Base-by-base conservation (phyloP, 1,140 invertebrate genomes). In the Nautilus pompilius region DNA sequence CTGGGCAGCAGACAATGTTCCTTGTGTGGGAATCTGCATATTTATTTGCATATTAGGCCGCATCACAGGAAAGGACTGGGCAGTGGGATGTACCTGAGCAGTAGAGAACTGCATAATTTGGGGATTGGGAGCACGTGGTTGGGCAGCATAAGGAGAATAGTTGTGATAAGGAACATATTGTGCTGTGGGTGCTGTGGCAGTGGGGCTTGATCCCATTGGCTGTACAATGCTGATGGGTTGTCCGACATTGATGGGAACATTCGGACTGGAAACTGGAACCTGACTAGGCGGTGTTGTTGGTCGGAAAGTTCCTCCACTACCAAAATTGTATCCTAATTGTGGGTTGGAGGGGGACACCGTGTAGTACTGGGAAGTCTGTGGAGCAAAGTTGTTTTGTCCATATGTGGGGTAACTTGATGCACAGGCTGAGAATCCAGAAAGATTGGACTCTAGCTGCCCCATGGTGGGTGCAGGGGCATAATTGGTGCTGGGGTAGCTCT, bases 31-130 rank as follows among this genome's bases (percentile, higher is more conserved):
- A 6, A 53, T 24, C 1, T 22, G 49, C 49, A 53, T 28, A 24
- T 53, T 53, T 20, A 53, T 53, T 53, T 53, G 49, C 49, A 53
- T 53, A 53, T 53, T 53, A 5, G 49, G 49, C 24, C 49, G 5
- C 49, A 53, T 53, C 49, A 53, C 49, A 3, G 49, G 24, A 28
- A 28, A 53, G 26, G 49, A 53, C 26, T 53, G 49, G 29, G 49
- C 20, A 53, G 49, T 28, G 17, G 49, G 49, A 24, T 53, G 49
- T 24, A 53, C 49, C 26, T 53, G 49, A 28, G 49, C 29, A 5
- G 49, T 53, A 28, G 49, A 53, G 29, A 53, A 53, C 24, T 53
- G 49, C 49, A 53, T 53, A 15, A 53, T 17, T 24, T 53, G 49
- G 29, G 49, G 5, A 24, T 53, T 53, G 5, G 49, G 49, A 28